phyloP scores from a whole-genome alignment of 2,113 vertebrate species.

The Petrocephalus zakoni region DNA sequence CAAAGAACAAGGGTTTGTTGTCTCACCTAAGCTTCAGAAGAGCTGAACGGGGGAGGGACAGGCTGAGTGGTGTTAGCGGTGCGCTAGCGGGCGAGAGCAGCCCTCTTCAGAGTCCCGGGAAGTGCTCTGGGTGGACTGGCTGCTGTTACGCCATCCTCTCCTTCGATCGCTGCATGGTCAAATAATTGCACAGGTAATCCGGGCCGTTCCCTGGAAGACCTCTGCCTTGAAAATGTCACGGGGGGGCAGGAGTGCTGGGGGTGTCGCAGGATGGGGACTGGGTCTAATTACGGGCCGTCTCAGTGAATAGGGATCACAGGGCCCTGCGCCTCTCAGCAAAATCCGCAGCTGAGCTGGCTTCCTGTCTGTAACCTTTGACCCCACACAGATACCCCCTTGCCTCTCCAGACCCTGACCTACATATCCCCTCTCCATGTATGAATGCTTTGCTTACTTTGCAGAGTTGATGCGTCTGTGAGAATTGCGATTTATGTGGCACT shows the following conservation, averaged over 20 bases:
- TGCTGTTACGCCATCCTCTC: background rate
- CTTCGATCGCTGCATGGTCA: background rate
- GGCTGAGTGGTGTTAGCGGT: background rate
- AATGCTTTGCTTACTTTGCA: background rate
- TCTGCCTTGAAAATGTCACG: background rate
- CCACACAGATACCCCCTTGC: background rate
- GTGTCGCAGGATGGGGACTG: background rate
- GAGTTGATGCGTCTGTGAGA: background rate
- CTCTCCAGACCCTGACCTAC: background rate
- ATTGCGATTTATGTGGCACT: background rate
- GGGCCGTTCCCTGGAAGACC: background rate
- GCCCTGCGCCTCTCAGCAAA: background rate
- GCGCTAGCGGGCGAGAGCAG: background rate
- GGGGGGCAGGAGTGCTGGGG: background rate
- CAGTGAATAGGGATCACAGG: background rate
- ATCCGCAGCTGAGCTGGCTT: background rate
- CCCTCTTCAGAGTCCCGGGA: background rate
- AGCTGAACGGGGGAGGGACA: background rate
- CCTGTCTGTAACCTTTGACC: background rate
- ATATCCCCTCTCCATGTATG: background rate
- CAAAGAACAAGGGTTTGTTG: background rate
- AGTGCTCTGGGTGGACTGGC: background rate
- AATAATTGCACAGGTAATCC: slow-evolving; percentile 9
- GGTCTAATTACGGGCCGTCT: slow-evolving; percentile 19
- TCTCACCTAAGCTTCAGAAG: background rate